Base-by-base conservation (phyloP, 2,797 vertebrate genomes). In the Onychomys torridus region DNA sequence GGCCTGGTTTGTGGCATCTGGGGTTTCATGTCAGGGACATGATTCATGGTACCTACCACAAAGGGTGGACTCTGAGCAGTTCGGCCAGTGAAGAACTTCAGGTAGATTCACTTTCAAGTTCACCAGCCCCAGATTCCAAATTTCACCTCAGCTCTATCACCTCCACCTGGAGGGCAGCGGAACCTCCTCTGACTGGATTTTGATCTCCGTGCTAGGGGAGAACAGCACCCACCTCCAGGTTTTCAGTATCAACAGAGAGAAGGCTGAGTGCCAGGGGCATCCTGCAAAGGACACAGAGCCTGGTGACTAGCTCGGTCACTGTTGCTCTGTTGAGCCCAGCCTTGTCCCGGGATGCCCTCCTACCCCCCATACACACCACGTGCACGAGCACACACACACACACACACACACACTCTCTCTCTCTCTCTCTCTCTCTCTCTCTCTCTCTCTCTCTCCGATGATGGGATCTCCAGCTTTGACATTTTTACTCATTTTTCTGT, bases 401-500 rank as follows among this genome's bases (percentile, higher is more conserved):
- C 67, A 37, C 4, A 40, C 34, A 25, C n/a, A 37, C 34, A 23
- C 34, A n/a, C n/a, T n/a, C n/a, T n/a, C n/a, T n/a, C n/a, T n/a
- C n/a, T n/a, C n/a, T n/a, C n/a, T n/a, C n/a, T n/a, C n/a, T n/a
- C n/a, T n/a, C n/a, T n/a, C n/a, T n/a, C n/a, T n/a, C n/a, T n/a
- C n/a, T n/a, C n/a, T n/a, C n/a, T n/a, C n/a, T n/a, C 29, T 52
- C 73, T 46, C 87, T 73, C 67, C 29, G 12, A 40, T 21, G 27
- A 71, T 37, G 11, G 21, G 37, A 40, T 71, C 78, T 73, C 46
- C 23, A 77, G 83, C 65, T 52, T 77, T 55, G 29, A 23, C 65
- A 37, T 46, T 40, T 92, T 78, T 6, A 0, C n/a, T 40, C 37
- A n/a, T 87, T 96, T 94, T 84, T 76, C 91, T 89, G 10, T 82